Base-by-base conservation (phyloP, 1,140 invertebrate species). In the Heliothis virescens region DNA sequence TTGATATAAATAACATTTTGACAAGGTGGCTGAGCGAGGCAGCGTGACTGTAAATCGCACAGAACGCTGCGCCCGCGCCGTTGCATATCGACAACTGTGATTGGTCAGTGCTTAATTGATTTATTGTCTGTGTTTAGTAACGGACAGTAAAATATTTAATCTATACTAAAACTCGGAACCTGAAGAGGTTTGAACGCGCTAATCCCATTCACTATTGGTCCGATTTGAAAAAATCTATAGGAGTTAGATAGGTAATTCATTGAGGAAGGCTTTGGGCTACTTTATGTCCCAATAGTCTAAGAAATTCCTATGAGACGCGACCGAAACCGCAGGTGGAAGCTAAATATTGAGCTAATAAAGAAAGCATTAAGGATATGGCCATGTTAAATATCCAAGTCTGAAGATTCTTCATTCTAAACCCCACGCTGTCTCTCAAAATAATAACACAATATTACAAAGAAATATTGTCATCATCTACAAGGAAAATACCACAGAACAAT, bases 1-100 rank as follows among this genome's bases (percentile, higher is more conserved):
- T 69, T 69, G 48, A 69, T 69, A 69, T 69, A 69, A 69, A 69
- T 69, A 69, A 69, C 48, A 48, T 69, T 69, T 69, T 69, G 65
- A 69, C 65, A 69, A 69, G 65, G 16, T 21, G 50, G 65, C 47
- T 52, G 63, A 67, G 63, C 50, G 16, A 21, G 63, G n/a, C 63
- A 67, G 41, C 9, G 47, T 69, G 47, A 52, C 7, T 69, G 65
- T 21, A 50, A 69, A 21, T 69, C 47, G 65, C 65, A 26, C 47
- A 16, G 65, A 47, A 65, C 62, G 62, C 18, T 69, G 65, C 48
- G 65, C 65, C 65, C 65, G 65, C 48, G 34, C 60, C 15, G 18
- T n/a, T n/a, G 13, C 13, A 26, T 21, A 48, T 65, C 62, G 47
- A 16, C 62, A 34, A 65, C 47, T 34, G 62, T 65, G 47, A 65